Conservation (phyloP, 2,888 invertebrate genomes). For the Philereme vetulata region DNA sequence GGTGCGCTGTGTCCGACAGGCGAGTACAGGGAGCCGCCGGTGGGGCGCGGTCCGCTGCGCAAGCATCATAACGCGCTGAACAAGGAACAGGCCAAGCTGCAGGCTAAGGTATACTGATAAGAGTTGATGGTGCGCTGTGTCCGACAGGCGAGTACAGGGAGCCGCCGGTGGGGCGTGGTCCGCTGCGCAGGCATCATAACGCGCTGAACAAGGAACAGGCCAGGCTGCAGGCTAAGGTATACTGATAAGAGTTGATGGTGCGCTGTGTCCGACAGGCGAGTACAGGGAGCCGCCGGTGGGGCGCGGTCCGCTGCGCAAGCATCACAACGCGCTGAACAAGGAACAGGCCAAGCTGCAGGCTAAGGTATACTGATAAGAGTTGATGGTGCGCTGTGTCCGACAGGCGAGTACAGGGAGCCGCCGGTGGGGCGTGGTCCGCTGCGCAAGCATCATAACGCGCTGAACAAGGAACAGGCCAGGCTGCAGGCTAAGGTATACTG, state of each 20-base stretch:
- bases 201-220: conserved; percentile 71
- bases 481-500: conserved; percentile 61
- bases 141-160: too few relatives aligned
- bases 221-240: conserved; percentile 70
- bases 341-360: conserved; percentile 74
- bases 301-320: conserved; percentile 93
- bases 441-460: too few relatives aligned
- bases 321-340: conserved; percentile 63
- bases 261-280: too few relatives aligned
- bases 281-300: conserved; percentile 99
- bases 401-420: too few relatives aligned
- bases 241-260: too few relatives aligned
- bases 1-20: conserved; percentile 98
- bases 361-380: too few relatives aligned
- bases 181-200: conserved; percentile 87
- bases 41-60: too few relatives aligned
- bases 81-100: conserved; percentile 80
- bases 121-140: too few relatives aligned
- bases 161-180: conserved; percentile 97
- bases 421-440: too few relatives aligned
- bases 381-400: too few relatives aligned
- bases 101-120: conserved; percentile 46
- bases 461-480: conserved; percentile 79
- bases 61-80: too few relatives aligned
- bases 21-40: too few relatives aligned